These are phyloP conservation scores for Corythoichthys haematopterus DNA, from an alignment of 2,113 vertebrate species.

Conservation along the genomic window DNA sequence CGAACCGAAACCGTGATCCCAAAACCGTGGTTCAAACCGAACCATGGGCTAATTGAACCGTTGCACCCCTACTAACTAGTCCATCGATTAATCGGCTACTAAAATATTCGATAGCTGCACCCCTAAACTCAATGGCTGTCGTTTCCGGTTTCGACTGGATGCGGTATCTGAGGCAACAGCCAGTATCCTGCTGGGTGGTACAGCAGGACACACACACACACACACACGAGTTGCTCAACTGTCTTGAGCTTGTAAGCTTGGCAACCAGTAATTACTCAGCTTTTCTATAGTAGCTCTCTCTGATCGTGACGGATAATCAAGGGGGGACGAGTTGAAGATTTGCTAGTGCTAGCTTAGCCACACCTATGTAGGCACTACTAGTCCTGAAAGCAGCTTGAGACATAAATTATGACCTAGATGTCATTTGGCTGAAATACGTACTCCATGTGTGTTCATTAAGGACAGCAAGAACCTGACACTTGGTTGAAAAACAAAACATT, in stretches of 20 bases:
- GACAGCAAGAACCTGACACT: background rate
- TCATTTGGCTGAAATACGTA: background rate
- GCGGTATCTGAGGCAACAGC: constrained; percentile 54
- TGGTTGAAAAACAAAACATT: background rate
- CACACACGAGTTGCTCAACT: constrained; percentile 10
- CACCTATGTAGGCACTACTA: too few relatives aligned
- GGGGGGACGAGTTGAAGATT: background rate
- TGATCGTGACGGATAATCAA: background rate
- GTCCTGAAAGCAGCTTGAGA: background rate
- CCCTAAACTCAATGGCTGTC: too few relatives aligned
- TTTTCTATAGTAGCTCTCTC: background rate
- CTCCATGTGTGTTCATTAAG: background rate
- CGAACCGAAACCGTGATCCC: too few relatives aligned
- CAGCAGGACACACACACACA: constrained; percentile 25
- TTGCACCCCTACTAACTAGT: too few relatives aligned
- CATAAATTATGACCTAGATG: background rate
- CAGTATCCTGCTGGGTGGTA: constrained; percentile 23
- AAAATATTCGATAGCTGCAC: too few relatives aligned
- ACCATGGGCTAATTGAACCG: too few relatives aligned
- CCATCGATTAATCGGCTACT: too few relatives aligned
- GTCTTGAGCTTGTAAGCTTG: constrained; percentile 37
- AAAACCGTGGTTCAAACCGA: too few relatives aligned
- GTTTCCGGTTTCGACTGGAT: too few relatives aligned
- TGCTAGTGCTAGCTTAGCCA: background rate
- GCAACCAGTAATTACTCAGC: constrained; percentile 29